These are phyloP conservation scores for Caenorhabditis elegans DNA, from an alignment of 1,140 invertebrate species.

Conservation along the genomic window WBcel235 BX284604.4:3832501-3833000, in stretches of 20 bases:
- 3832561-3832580: too few species aligned
- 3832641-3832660: too few species aligned
- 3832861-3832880: background rate
- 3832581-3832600: too few species aligned
- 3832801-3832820: constrained; percentile 99
- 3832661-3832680: too few species aligned
- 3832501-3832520: too few species aligned
- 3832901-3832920: constrained; percentile 81
- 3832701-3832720: too few species aligned
- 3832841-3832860: constrained; percentile 77
- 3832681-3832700: too few species aligned
- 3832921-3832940: constrained; percentile 71
- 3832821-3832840: constrained; percentile 97
- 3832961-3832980: constrained; percentile 34
- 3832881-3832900: background rate
- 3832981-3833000: constrained; percentile 11
- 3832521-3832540: too few species aligned
- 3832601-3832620: too few species aligned
- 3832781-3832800: constrained; percentile 97
- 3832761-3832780: constrained; percentile 77
- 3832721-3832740: background rate
- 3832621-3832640: too few species aligned
- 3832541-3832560: too few species aligned
- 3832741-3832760: background rate
- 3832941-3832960: constrained; percentile 43